These are phyloP conservation scores for Capricornis sumatraensis DNA, from an alignment of 2,113 vertebrate species.

Conservation along the genomic window DNA sequence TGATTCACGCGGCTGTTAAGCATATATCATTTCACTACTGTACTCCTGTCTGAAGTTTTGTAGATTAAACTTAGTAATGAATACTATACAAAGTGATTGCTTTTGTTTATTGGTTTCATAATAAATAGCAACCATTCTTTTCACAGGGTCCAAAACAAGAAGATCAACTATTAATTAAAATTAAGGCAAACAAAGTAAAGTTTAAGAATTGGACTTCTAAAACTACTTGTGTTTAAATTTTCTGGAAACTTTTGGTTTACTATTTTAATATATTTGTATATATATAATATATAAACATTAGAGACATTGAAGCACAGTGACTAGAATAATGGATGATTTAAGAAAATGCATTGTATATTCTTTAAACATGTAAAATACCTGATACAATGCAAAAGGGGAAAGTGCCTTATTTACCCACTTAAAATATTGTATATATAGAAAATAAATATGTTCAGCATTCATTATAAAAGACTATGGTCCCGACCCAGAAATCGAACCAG, in stretches of 20 bases:
- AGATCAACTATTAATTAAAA: neutral
- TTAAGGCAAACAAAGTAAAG: neutral
- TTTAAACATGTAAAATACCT: neutral
- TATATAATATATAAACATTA: neutral
- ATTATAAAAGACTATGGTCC: neutral
- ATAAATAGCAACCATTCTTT: neutral
- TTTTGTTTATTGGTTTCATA: neutral
- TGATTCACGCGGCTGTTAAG: neutral
- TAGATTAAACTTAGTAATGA: neutral
- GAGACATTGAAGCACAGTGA: neutral
- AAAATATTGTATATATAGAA: neutral
- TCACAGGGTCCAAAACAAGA: neutral
- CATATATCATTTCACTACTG: neutral
- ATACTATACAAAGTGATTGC: neutral
- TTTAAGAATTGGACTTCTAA: neutral
- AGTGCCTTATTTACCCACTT: neutral
- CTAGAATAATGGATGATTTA: neutral
- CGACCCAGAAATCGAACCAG: fast-evolving
- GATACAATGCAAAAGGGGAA: neutral
- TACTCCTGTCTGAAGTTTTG: neutral
- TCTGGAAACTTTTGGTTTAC: neutral
- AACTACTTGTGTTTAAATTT: neutral
- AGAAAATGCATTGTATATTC: neutral
- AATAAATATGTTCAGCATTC: neutral
- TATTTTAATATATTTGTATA: neutral